These are phyloP conservation scores for Plecotus auritus DNA, from an alignment of 2,113 vertebrate genomes.

Conservation along the genomic window DNA sequence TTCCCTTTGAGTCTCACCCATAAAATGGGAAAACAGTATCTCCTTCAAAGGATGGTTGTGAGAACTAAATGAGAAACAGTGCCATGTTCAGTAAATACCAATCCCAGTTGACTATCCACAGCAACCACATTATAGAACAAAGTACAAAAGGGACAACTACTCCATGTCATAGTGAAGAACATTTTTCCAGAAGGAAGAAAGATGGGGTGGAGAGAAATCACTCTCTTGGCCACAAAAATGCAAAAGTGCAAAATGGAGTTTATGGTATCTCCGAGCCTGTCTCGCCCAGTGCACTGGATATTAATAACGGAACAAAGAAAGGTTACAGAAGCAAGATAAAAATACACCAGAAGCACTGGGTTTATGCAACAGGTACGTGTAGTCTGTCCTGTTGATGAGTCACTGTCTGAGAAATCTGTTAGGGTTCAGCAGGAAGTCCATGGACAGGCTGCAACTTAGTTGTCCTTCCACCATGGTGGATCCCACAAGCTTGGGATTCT, in stretches of 20 bases:
- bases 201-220: not conserved
- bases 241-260: not conserved
- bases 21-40: not conserved
- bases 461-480: not conserved
- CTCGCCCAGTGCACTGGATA: not conserved
- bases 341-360: constrained; percentile 39
- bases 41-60: not conserved
- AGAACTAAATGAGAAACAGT: not conserved
- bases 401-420: constrained; percentile 29
- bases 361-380: constrained; percentile 52
- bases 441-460: not conserved
- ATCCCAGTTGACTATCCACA: not conserved
- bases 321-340: constrained; percentile 50
- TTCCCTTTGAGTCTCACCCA: not conserved
- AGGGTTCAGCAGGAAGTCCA: constrained; percentile 18
- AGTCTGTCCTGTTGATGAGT: constrained; percentile 28
- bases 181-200: not conserved
- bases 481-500: not conserved
- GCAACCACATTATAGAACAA: not conserved
- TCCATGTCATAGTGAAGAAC: not conserved
- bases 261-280: not conserved
- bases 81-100: not conserved
- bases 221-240: not conserved
- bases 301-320: constrained; percentile 52
- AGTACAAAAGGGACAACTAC: not conserved